Evolutionary conservation across 2,888 invertebrate species (phyloP).

Genomic region (Microplitis manilae): DNA sequence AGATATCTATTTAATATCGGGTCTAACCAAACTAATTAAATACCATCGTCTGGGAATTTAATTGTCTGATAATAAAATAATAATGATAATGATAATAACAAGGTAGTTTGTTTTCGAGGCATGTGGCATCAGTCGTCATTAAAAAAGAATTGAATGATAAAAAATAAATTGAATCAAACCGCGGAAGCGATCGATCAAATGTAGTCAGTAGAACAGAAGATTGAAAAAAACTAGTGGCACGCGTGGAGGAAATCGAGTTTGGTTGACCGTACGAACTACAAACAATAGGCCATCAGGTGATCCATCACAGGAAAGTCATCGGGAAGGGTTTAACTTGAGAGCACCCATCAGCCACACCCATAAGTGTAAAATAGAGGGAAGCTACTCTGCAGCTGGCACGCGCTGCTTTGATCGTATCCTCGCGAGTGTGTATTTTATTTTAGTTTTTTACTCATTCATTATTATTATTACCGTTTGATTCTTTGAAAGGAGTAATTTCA

Average conservation of each 20-base stretch:
- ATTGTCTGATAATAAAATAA: neutral
- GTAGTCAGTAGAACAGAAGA: constrained; percentile 47
- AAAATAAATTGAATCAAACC: constrained; percentile 22
- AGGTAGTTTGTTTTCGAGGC: neutral
- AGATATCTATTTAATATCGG: constrained; percentile 59
- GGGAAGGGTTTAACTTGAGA: constrained; percentile 59
- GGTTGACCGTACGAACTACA: constrained; percentile 56
- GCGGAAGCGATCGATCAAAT: constrained; percentile 54
- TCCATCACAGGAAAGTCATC: constrained; percentile 56
- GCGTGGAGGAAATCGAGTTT: constrained; percentile 47
- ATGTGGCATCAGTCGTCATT: neutral
- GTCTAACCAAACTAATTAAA: constrained; percentile 6
- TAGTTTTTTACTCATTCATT: constrained; percentile 1
- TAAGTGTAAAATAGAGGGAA: constrained; percentile 45
- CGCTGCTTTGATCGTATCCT: constrained; percentile 45
- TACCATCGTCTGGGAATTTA: neutral
- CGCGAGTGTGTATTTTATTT: constrained; percentile 31
- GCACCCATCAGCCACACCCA: constrained; percentile 31
- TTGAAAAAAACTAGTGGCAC: constrained; percentile 38
- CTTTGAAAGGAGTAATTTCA: constrained; percentile 29
- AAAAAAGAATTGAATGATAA: constrained; percentile 15
- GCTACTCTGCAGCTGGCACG: constrained; percentile 53
- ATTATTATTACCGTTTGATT: neutral
- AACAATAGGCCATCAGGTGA: constrained; percentile 59
- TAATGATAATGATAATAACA: constrained; percentile 1